phyloP scores from a whole-genome alignment of 2,113 vertebrate genomes.

The Irena cyanogastra region DNA sequence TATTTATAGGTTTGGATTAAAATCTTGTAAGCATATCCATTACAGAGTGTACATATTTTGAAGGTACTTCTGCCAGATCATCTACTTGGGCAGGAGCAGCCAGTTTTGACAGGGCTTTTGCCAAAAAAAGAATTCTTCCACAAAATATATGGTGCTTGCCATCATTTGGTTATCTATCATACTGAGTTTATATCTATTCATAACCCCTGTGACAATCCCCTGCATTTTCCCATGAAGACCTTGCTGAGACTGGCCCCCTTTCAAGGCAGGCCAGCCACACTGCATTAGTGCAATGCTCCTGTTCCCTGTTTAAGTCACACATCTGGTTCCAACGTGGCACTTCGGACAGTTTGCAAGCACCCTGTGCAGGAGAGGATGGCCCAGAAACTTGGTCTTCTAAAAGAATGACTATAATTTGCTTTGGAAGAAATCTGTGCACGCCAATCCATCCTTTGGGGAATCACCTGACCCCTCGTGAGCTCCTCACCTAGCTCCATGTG shows the following conservation, averaged over 20 bases:
- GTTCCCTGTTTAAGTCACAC: background rate
- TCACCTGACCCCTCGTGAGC: background rate
- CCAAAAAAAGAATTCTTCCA: background rate
- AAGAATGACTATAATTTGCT: background rate
- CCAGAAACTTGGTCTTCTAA: background rate
- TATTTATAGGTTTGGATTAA: background rate
- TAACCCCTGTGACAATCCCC: background rate
- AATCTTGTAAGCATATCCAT: background rate
- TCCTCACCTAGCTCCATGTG: background rate
- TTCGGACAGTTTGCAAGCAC: background rate
- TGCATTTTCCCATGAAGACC: background rate
- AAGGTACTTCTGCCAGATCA: background rate
- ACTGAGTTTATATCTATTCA: background rate
- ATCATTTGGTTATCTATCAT: background rate
- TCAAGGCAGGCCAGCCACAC: background rate
- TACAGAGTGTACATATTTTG: background rate
- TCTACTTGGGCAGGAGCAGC: background rate
- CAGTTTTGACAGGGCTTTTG: background rate
- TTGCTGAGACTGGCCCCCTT: background rate
- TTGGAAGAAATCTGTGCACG: background rate
- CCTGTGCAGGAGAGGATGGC: background rate
- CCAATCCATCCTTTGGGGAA: background rate
- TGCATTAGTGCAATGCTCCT: background rate
- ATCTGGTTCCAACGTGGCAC: background rate
- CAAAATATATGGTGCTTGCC: background rate